Evolutionary conservation across 2,797 vertebrate species (phyloP).

Genomic region (Bradypodion ventrale): DNA sequence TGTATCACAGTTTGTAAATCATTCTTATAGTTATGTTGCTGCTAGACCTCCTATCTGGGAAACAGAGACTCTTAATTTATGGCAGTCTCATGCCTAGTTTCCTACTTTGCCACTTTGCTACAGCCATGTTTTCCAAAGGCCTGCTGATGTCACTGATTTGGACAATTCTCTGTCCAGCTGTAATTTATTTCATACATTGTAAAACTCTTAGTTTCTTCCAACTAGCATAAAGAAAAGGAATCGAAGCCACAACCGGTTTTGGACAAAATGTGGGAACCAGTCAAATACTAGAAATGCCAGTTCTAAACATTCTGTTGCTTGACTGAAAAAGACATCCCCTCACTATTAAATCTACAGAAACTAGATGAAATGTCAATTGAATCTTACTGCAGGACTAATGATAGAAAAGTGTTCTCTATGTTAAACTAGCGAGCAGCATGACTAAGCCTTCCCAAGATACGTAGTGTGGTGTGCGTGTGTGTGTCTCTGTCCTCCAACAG

Average conservation of each 20-base stretch:
- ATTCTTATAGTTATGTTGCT: conserved; percentile 53
- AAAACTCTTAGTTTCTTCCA: conserved; percentile 27
- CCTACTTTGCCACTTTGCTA: conserved; percentile 65
- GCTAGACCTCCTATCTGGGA: conserved; percentile 54
- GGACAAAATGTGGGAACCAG: too few relatives aligned
- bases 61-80: conserved; percentile 72
- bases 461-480: background rate
- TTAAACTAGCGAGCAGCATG: background rate
- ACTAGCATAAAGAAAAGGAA: background rate
- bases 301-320: background rate
- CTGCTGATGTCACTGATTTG: conserved; percentile 46
- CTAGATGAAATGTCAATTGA: too few relatives aligned
- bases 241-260: background rate
- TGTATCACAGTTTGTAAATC: conserved; percentile 50
- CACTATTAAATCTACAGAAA: too few relatives aligned
- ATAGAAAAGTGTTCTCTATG: background rate
- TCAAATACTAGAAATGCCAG: background rate
- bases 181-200: background rate
- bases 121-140: conserved; percentile 64
- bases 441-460: background rate
- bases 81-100: conserved; percentile 60
- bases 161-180: conserved; percentile 38
- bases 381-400: background rate
- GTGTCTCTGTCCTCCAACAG: background rate
- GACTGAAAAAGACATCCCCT: background rate